These are phyloP conservation scores for Cotesia typhae DNA, from an alignment of 1,140 invertebrate species.

Conservation along the genomic window DNA sequence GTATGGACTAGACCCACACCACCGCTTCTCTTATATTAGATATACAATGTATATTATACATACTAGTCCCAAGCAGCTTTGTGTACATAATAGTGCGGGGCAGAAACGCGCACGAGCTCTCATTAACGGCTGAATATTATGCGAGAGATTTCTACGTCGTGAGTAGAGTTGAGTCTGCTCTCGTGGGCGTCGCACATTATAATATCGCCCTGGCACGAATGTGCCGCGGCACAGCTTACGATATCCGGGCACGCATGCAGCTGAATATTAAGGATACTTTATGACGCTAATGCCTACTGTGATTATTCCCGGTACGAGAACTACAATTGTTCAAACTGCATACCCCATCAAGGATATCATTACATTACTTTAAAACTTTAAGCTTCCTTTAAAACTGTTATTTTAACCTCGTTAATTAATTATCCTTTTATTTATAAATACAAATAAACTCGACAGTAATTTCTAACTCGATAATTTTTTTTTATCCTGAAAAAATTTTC, in stretches of 20 bases:
- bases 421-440: background rate
- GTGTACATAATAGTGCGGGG: background rate
- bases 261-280: constrained; percentile 38
- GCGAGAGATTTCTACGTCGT: constrained; percentile 38
- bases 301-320: constrained; percentile 21
- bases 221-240: constrained; percentile 32
- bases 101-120: constrained; percentile 11
- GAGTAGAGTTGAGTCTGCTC: constrained; percentile 3
- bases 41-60: background rate
- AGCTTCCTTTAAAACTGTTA: background rate
- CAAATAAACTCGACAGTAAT: too few species aligned
- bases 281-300: constrained; percentile 30
- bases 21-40: background rate
- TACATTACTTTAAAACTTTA: background rate
- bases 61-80: background rate
- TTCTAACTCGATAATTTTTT: too few species aligned
- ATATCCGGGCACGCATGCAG: constrained; percentile 35
- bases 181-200: constrained; percentile 35
- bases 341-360: background rate
- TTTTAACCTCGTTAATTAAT: constrained; percentile 16
- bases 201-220: constrained; percentile 34
- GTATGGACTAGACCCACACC: background rate
- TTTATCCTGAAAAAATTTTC: too few species aligned
- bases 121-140: constrained; percentile 42
- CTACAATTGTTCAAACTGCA: constrained; percentile 13